Evolutionary conservation across 2,888 invertebrate species (phyloP).

Genomic region (Brachynemurus nebulosus): DNA sequence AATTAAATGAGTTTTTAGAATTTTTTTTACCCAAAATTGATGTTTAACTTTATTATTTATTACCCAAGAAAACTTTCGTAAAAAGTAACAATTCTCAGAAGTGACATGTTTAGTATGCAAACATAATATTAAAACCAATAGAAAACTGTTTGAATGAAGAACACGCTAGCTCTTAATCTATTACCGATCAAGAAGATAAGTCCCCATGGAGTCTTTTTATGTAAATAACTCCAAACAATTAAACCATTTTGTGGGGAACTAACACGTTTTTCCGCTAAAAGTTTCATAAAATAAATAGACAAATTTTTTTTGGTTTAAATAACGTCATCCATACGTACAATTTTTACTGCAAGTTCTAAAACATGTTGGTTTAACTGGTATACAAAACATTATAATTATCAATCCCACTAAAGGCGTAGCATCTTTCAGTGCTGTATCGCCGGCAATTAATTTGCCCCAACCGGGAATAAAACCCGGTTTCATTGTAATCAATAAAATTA

Average conservation of each 20-base stretch:
- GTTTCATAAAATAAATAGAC: not conserved
- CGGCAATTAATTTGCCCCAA: no score
- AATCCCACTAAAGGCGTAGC: constrained; percentile 74
- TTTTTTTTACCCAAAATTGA: no score
- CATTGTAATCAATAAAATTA: constrained; percentile 78
- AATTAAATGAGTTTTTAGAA: no score
- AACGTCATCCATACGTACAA: constrained; percentile 16
- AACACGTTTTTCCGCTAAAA: constrained; percentile 43
- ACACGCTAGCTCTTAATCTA: no score
- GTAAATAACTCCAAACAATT: constrained; percentile 73
- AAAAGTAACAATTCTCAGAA: no score
- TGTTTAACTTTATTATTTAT: no score
- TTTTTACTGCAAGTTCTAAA: constrained; percentile 48
- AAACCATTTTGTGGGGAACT: constrained; percentile 52
- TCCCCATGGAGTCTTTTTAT: constrained; percentile 83
- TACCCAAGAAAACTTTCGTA: no score
- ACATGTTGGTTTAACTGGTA: constrained; percentile 68
- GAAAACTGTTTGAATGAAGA: no score
- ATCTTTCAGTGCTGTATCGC: no score
- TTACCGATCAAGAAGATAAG: constrained; percentile 70
- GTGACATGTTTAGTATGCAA: no score
- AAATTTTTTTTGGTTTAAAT: no score
- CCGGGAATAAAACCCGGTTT: constrained; percentile 78
- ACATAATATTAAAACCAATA: no score
- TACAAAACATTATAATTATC: constrained; percentile 65